Evolutionary conservation across 2,888 invertebrate species (phyloP), one percentile per base, ranked within the genome.

Genomic region (Caenorhabditis virilis): DNA sequence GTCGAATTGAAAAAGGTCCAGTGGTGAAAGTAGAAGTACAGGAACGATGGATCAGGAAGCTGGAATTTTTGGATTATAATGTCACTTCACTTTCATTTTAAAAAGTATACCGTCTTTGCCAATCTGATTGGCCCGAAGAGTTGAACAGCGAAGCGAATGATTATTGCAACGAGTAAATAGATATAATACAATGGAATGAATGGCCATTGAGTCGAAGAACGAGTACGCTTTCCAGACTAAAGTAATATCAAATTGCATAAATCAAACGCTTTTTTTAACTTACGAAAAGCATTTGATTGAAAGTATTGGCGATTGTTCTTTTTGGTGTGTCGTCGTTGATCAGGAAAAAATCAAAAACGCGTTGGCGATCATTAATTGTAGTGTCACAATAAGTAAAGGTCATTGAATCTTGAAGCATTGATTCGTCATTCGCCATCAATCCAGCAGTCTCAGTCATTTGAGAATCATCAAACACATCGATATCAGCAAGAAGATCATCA

Each of bases 1-100:
- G 62, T 74, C 20, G 74, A 68, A 53, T 71, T 77, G 61, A 78
- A 75, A 57, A 78, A 79, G 1, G 80, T 80, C 80, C 80, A 80
- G 23, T 80, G 79, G 39, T 69, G 74, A 54, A 78, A 74, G 55
- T 75, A 59, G 55, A 79, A 63, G 68, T 78, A 80, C 27, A 79
- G 42, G 38, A 74, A 69, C 13, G 67, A 67, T 2, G 78, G 75
- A 35, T 66, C 65, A 0, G 79, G 80, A 18, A 80, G 50, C 77
- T 70, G 52, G 13, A 64, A 55, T 15, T n/a, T 36, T 13, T 13
- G 5, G 7, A 4, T 15, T n/a, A 36, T 7, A n/a, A 26, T n/a
- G 22, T 22, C 20, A 41, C 41, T 41, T 15, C 5, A 22, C 6
- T 22, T 20, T 41, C n/a, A n/a, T n/a, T n/a, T n/a, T n/a, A 15